A percentile compares a stretch with the other conserved stretches of the same genome.
phyloP scores from a whole-genome alignment of 2,888 invertebrate genomes.

The Scotopteryx bipunctaria region DNA sequence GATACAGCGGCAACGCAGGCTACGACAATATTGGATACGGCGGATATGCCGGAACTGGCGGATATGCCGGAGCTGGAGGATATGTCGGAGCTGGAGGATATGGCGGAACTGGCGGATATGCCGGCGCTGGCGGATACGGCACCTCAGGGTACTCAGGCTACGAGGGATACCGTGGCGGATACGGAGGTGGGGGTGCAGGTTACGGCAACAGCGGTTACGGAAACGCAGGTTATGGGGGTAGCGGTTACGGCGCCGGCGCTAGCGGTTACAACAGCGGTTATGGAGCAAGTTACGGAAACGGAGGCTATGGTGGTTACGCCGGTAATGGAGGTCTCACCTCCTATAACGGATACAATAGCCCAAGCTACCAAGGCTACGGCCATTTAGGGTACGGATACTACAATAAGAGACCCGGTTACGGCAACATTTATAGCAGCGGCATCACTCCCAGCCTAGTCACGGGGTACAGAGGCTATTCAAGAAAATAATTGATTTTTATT shows the following conservation, averaged over 20 bases:
- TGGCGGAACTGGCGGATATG: conserved; percentile 44
- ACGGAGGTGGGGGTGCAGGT: conserved; percentile 22
- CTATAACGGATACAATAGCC: conserved; percentile 83
- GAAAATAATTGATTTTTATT: conserved; percentile 44
- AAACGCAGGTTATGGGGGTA: conserved; percentile 24
- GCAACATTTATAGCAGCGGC: conserved; percentile 69
- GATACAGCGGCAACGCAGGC: conserved; percentile 32
- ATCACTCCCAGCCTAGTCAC: conserved; percentile 76
- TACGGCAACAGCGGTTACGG: conserved; percentile 38
- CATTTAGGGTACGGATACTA: conserved; percentile 85
- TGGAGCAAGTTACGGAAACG: conserved; percentile 22
- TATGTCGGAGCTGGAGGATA: conserved; percentile 19
- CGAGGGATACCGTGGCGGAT: conserved; percentile 8
- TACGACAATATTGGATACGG: conserved; percentile 23
- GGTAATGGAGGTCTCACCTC: conserved; percentile 84
- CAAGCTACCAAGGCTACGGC: conserved; percentile 77
- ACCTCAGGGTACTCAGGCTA: conserved; percentile 23
- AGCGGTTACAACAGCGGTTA: conserved; percentile 25
- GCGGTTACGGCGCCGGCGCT: conserved; percentile 20
- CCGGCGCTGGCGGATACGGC: conserved; percentile 30
- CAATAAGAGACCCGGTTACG: conserved; percentile 60
- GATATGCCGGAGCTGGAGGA: conserved; percentile 48
- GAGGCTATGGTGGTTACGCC: conserved; percentile 83
- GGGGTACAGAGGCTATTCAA: conserved; percentile 79
- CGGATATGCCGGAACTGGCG: conserved; percentile 19